A percentile compares a stretch with the other conserved stretches of the same genome.
Evolutionary conservation across 2,113 vertebrate genomes (phyloP).

Genomic region (Fukomys damarensis): DNA sequence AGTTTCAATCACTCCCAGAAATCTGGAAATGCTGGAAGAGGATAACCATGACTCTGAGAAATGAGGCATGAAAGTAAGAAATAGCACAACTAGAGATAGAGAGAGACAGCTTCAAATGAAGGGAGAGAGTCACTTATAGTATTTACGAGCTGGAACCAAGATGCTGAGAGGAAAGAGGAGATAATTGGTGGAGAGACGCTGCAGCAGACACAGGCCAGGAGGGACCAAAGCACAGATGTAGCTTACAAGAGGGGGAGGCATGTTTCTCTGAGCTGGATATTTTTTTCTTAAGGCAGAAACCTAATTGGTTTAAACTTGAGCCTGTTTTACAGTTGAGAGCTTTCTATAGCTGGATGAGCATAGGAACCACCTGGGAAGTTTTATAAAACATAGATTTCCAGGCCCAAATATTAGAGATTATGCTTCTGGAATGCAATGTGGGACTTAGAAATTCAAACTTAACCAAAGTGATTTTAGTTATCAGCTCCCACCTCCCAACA

Average conservation of each 20-base stretch:
- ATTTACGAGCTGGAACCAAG: neutral
- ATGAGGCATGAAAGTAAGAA: neutral
- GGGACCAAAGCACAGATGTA: neutral
- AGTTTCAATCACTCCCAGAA: neutral
- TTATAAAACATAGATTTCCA: neutral
- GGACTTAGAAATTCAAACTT: neutral
- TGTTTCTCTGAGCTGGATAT: neutral
- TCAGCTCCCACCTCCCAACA: neutral
- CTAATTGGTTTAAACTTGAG: neutral
- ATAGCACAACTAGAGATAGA: neutral
- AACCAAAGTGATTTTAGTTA: neutral
- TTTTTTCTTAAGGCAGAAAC: neutral
- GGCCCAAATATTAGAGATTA: neutral
- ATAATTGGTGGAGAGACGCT: neutral
- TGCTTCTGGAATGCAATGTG: neutral
- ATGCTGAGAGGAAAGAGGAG: neutral
- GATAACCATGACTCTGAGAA: neutral
- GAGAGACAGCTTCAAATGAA: neutral
- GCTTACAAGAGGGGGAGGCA: neutral
- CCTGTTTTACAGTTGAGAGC: neutral
- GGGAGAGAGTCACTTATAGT: neutral
- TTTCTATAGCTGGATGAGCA: slow-evolving; percentile 31
- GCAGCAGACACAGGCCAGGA: neutral
- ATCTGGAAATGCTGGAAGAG: neutral
- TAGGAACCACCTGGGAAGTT: neutral